Base-by-base conservation (phyloP, 2,888 invertebrate genomes). In the Chamaedrilus cognettii region DNA sequence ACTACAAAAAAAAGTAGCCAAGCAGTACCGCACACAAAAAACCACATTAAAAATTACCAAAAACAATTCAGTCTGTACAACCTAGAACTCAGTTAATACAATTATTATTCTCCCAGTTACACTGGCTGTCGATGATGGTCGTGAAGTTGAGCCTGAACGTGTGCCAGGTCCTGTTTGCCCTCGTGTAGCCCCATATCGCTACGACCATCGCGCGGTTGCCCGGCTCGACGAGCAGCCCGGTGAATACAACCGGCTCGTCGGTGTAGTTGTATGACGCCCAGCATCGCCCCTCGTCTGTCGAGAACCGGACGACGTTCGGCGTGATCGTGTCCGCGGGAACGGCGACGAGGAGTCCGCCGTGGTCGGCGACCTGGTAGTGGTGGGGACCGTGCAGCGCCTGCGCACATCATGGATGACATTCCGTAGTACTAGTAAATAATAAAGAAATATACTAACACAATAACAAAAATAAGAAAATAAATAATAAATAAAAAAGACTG, bases 191-290 rank as follows among this genome's bases (percentile, higher is more conserved):
- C 82, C 83, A 83, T 58, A 83, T 70, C 58, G 80, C 77, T 30
- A 82, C 76, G 0, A 76, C 77, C 72, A 80, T 75, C 50, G 79
- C 79, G 63, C 77, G 77, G 64, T 80, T 80, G 26, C 80, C 82
- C 1, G 83, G 83, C 67, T 82, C 82, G 0, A 80, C 80, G 49
- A 83, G 68, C 31, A 83, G 73, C 1, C 81, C 80, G 61, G 77
- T 69, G 50, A 66, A 66, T 1, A 57, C 23, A 23, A 69, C 32
- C n/a, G 69, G 33, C 55, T 82, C 76, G 15, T 74, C 64, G 0
- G 82, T 81, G 70, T 78, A 83, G 32, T 76, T 69, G 70, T 81
- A 80, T 31, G 76, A 75, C 67, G 81, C 79, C 83, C 83, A 83
- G 69, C 83, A 83, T 32, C 75, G 72, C 0, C 83, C 83, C 59